Percentiles rank a stretch among this genome's conserved stretches.
Conservation (phyloP, 2,113 vertebrate species). For the Anhinga rufa region DNA sequence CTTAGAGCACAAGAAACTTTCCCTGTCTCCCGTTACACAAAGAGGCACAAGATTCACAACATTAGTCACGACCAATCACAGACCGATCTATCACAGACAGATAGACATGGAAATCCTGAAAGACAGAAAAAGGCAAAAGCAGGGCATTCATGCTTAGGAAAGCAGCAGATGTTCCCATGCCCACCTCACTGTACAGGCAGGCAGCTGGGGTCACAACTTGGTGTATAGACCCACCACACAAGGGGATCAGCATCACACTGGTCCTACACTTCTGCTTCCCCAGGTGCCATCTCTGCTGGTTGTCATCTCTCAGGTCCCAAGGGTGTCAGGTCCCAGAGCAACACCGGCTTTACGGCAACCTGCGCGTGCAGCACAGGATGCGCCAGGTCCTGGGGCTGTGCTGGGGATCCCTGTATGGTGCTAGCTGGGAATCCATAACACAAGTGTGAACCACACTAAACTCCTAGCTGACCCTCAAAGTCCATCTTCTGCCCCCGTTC, state of each 20-base stretch:
- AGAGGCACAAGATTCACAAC: background rate
- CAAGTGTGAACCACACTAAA: background rate
- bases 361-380: background rate
- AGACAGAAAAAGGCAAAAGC: background rate
- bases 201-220: background rate
- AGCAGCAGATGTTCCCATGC: background rate
- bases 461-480: background rate
- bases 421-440: background rate
- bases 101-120: background rate
- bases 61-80: background rate
- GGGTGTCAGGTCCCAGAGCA: background rate
- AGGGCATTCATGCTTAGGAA: background rate
- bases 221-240: background rate
- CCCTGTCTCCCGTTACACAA: background rate
- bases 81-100: background rate
- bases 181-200: background rate
- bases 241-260: background rate
- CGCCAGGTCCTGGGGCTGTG: background rate
- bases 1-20: background rate
- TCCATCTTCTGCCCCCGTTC: background rate
- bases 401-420: background rate
- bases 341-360: rapidly evolving
- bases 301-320: background rate
- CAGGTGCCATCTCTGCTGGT: background rate
- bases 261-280: background rate